Percentiles rank a stretch among this genome's conserved stretches.
phyloP scores from a whole-genome alignment of 1,140 invertebrate genomes.

The Cydia pomonella region DNA sequence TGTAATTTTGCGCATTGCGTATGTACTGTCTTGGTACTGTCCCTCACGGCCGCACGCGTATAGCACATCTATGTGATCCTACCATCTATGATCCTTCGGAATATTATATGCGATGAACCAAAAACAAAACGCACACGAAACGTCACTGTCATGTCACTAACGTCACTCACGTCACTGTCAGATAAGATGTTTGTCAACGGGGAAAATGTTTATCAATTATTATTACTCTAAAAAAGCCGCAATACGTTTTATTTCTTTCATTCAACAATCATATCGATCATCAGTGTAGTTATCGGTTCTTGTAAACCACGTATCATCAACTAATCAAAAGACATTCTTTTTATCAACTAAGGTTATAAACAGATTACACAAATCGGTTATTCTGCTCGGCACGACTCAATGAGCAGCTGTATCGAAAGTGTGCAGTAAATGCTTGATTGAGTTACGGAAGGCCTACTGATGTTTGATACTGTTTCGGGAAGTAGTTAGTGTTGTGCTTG shows the following conservation, averaged over 20 bases:
- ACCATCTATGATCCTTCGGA: no score
- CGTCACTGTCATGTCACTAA: constrained; percentile 9
- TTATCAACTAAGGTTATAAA: not conserved
- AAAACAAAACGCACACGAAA: not conserved
- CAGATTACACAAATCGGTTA: constrained; percentile 14
- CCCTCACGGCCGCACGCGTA: no score
- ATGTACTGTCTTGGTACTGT: no score
- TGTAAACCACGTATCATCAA: constrained; percentile 7
- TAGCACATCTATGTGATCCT: no score
- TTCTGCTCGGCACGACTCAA: constrained; percentile 10
- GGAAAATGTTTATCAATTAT: constrained; percentile 19
- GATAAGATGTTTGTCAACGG: constrained; percentile 10
- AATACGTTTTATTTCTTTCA: not conserved
- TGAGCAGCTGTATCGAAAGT: constrained; percentile 19
- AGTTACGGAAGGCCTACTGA: constrained; percentile 24
- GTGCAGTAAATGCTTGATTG: constrained; percentile 24
- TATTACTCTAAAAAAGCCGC: not conserved
- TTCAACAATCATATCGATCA: not conserved
- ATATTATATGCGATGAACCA: no score
- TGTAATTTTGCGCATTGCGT: no score
- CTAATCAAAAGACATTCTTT: not conserved
- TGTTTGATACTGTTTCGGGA: constrained; percentile 6
- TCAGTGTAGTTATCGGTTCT: not conserved
- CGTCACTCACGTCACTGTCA: constrained; percentile 13
- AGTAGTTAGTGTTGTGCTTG: constrained; percentile 21